Evolutionary conservation across 2,888 invertebrate genomes (phyloP).

Genomic region (Cylloceria caligata): DNA sequence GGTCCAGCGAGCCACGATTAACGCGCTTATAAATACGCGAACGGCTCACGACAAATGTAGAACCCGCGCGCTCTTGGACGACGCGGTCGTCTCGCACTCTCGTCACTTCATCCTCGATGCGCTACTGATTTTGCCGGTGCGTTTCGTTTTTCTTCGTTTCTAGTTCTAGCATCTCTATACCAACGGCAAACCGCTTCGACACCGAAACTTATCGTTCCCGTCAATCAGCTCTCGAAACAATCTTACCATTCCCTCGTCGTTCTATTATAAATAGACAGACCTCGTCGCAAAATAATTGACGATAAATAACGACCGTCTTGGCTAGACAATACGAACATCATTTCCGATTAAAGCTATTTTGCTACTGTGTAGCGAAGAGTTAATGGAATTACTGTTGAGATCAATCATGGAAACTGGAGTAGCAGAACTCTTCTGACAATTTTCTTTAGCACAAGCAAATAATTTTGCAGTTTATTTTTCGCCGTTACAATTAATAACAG

Average conservation of each 20-base stretch:
- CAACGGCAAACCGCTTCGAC: background rate
- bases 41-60: slow-evolving; percentile 72
- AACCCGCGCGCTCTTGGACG: slow-evolving; percentile 56
- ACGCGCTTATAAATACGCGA: slow-evolving; percentile 76
- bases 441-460: background rate
- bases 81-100: slow-evolving; percentile 32
- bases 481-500: background rate
- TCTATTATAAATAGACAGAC: slow-evolving; percentile 41
- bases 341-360: background rate
- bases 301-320: slow-evolving; percentile 25
- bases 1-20: slow-evolving; percentile 73
- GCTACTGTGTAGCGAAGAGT: background rate
- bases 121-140: slow-evolving; percentile 23
- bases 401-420: background rate
- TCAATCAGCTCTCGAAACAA: slow-evolving; percentile 42
- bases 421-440: background rate
- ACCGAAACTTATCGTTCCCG: slow-evolving; percentile 28
- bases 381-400: background rate
- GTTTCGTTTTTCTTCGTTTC: slow-evolving; percentile 26
- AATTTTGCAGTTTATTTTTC: background rate
- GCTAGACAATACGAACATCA: slow-evolving; percentile 10
- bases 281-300: slow-evolving; percentile 17
- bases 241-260: background rate
- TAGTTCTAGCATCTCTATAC: slow-evolving; percentile 11
- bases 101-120: slow-evolving; percentile 24